Evolutionary conservation across 1,140 invertebrate genomes (phyloP), one percentile per base, ranked within the genome.

Genomic region (Formica exsecta): DNA sequence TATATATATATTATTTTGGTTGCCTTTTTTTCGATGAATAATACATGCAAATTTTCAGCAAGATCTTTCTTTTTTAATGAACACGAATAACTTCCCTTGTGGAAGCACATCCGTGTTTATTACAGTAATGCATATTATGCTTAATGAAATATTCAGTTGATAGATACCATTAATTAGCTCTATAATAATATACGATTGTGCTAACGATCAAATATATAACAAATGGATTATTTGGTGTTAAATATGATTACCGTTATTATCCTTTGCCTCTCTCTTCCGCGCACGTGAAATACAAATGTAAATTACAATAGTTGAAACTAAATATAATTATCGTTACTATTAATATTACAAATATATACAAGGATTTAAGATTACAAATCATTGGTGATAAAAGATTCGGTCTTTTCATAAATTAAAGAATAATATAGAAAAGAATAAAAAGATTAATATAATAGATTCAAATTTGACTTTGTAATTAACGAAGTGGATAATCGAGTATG

Each of bases 381-480:
- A 32, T 36, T 61, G 11, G 2, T 38, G 7, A 83, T 36, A 36
- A 0, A 65, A 11, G 8, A 13, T 57, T 59, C 41, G n/a, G 25
- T 57, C 5, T 41, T 9, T 38, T 57, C 11, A 13, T 41, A 2
- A 59, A 41, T 36, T 71, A 59, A 59, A 71, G 19, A 44, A 71
- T 61, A 61, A 83, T 48, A 48, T 61, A 44, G 8, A 13, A 22
- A 11, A 74, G n/a, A 44, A 22, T 2, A 29, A 81, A 79, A 77
- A 61, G n/a, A 62, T 83, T 83, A 70, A 83, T 74, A 32, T 32
- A 3, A 83, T 62, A 32, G 32, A 62, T 59, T 73, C 11, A 73
- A 74, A 61, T 83, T 83, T 83, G 41, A 74, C 54, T 81, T 81
- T 83, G 25, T 66, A 83, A 62, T 74, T 83, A 83, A 29, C 29